phyloP scores from a whole-genome alignment of 2,888 invertebrate genomes.

The Reticulitermes lucifugus region DNA sequence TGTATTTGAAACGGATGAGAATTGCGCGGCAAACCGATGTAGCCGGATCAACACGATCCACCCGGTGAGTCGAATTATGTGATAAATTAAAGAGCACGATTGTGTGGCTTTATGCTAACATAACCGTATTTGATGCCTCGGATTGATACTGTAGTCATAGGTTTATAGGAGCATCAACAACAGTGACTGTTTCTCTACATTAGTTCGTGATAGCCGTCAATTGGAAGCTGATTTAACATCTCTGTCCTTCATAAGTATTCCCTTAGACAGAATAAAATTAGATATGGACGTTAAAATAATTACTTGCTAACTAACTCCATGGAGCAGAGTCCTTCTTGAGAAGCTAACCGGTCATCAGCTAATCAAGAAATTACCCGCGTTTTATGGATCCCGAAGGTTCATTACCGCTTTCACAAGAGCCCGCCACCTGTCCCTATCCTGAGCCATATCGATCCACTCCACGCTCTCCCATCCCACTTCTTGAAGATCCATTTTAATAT shows the following conservation, averaged over 20 bases:
- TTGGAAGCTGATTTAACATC: not conserved
- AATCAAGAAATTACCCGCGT: too few species aligned
- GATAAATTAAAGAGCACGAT: constrained; percentile 31
- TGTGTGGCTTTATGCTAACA: not conserved
- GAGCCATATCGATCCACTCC: too few species aligned
- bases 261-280: too few species aligned
- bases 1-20: constrained; percentile 12
- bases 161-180: not conserved
- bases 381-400: too few species aligned
- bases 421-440: too few species aligned
- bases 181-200: not conserved
- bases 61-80: constrained; percentile 3
- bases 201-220: not conserved
- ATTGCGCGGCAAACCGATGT: not conserved
- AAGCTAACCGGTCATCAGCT: too few species aligned
- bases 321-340: too few species aligned
- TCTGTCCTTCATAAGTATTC: not conserved
- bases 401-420: too few species aligned
- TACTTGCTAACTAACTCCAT: too few species aligned
- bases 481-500: too few species aligned
- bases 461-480: too few species aligned
- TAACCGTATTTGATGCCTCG: not conserved
- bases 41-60: not conserved
- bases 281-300: too few species aligned
- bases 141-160: not conserved